phyloP scores from a whole-genome alignment of 2,113 vertebrate species.

The Budorcas taxicolor region DNA sequence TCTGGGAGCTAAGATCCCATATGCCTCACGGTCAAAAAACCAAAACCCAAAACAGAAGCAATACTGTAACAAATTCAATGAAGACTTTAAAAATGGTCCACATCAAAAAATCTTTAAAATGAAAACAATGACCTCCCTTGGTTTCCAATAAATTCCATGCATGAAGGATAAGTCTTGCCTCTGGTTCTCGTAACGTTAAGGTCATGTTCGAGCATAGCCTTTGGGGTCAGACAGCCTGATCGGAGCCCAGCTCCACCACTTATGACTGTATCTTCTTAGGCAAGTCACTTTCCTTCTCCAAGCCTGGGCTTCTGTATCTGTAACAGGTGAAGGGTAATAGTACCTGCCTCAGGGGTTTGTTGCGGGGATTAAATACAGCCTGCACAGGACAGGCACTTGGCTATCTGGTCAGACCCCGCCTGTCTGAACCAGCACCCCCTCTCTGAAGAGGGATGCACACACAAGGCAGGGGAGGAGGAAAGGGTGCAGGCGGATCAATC shows the following conservation, averaged over 20 bases:
- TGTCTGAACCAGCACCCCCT: neutral
- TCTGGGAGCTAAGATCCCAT: neutral
- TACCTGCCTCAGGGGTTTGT: neutral
- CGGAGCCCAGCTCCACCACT: neutral
- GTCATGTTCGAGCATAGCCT: neutral
- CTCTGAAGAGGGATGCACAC: neutral
- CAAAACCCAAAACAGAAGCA: neutral
- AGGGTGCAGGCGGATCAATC: neutral
- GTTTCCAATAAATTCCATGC: neutral
- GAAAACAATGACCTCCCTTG: neutral
- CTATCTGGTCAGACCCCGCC: neutral
- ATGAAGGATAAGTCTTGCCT: neutral
- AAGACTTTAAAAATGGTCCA: neutral
- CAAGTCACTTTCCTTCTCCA: neutral
- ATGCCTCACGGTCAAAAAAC: neutral
- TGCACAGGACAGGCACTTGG: neutral
- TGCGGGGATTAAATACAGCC: neutral
- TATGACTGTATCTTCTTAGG: neutral
- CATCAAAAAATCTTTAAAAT: neutral
- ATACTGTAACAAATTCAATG: neutral
- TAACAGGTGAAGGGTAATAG: neutral
- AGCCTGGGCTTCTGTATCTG: neutral
- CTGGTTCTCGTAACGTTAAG: neutral
- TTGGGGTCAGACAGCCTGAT: neutral
- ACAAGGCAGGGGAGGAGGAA: neutral